Evolutionary conservation across 2,888 invertebrate species (phyloP), one percentile per base, ranked within the genome.

Genomic region (Lasioglossum oenotherae): DNA sequence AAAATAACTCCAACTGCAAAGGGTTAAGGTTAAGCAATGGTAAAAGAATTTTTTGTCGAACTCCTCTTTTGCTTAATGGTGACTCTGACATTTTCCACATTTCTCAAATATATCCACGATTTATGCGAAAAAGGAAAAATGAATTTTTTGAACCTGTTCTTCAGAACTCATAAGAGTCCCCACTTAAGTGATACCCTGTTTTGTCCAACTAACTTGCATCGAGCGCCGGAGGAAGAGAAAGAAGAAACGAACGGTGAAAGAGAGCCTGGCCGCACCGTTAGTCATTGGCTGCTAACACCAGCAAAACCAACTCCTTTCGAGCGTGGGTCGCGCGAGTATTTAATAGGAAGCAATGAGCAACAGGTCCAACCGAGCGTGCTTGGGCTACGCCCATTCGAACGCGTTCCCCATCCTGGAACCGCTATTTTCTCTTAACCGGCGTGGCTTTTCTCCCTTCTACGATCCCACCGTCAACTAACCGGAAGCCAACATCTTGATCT

Each of bases 291-390:
- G 89, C 81, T 81, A 87, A 87, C 82, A 82, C 87, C 27, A 76
- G 89, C 86, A 82, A 86, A 88, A 92, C 85, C 87, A 85, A 91
- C 91, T 91, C 92, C 89, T 91, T 91, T 91, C 87, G 78, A 88
- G 89, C 88, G 91, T 91, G 91, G 92, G 90, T 90, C 89, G 91
- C 69, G 80, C 85, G 87, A 85, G 90, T 90, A 91, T 93, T 93
- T 91, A 90, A 92, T 92, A 93, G 92, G 92, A 92, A 93, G 93
- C 92, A 93, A 92, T 91, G 91, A 92, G 91, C 90, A 93, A 92
- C 93, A 93, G 92, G 93, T 92, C 89, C 86, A 88, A 89, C 82
- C 89, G 86, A 90, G 88, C 90, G 84, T 87, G 89, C 87, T 88
- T 87, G 88, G 88, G 91, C 89, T 91, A 93, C 93, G 92, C 90